Evolutionary conservation across 1,140 invertebrate species (phyloP).

Genomic region (Pristionchus pacificus): DNA sequence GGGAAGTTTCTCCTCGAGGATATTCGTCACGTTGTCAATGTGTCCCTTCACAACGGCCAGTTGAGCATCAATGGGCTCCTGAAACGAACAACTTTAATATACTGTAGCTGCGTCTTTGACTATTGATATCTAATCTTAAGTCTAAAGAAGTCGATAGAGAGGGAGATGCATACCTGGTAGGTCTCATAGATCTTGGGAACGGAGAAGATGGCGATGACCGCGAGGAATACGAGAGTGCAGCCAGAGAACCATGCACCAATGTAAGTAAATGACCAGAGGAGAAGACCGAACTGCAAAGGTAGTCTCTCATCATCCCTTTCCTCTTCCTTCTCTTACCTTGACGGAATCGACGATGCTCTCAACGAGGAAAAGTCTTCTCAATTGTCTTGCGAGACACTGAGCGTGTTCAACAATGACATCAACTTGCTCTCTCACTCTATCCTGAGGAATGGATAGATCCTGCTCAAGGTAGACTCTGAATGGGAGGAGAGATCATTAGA

Average conservation of each 20-base stretch:
- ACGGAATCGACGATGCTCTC: conserved; percentile 88
- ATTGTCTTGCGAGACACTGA: conserved; percentile 73
- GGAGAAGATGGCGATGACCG: conserved; percentile 83
- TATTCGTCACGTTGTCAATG: conserved; percentile 73
- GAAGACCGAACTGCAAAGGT: conserved; percentile 69
- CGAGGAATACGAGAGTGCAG: conserved; percentile 61
- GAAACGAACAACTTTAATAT: too few species aligned
- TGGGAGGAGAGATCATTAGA: not conserved
- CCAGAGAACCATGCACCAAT: conserved; percentile 95
- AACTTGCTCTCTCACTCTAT: conserved; percentile 79
- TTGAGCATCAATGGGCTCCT: conserved; percentile 89
- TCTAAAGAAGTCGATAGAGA: too few species aligned
- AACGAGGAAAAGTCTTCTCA: conserved; percentile 86
- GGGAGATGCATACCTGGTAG: conserved; percentile 69
- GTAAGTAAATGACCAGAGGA: conserved; percentile 89
- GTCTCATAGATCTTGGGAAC: conserved; percentile 94
- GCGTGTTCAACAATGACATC: conserved; percentile 76
- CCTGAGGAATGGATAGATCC: conserved; percentile 77
- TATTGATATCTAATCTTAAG: too few species aligned
- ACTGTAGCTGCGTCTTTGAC: too few species aligned
- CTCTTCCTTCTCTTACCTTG: conserved; percentile 45
- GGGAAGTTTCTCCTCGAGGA: conserved; percentile 27
- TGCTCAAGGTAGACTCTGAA: conserved; percentile 66
- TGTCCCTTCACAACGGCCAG: conserved; percentile 79
- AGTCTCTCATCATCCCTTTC: not conserved